These are phyloP conservation scores for Peromyscus californicus DNA, from an alignment of 2,113 vertebrate species.

Conservation along the genomic window DNA sequence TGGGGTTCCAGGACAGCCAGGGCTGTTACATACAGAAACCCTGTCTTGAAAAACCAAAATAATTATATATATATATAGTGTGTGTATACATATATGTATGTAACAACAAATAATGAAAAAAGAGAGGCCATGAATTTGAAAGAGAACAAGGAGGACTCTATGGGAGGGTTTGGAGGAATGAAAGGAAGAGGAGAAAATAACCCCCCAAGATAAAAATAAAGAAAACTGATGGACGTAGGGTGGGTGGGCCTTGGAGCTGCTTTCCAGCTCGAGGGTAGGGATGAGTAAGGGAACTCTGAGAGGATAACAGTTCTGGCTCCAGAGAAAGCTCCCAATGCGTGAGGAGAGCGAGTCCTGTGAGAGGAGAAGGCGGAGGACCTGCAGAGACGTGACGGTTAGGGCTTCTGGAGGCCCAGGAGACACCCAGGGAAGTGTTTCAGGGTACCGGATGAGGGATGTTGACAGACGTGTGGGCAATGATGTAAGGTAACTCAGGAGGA, in stretches of 20 bases:
- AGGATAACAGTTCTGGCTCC: background rate
- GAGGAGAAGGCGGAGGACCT: background rate
- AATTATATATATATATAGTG: too few species aligned
- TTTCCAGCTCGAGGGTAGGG: too few species aligned
- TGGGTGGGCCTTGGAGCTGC: background rate
- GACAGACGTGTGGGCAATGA: too few species aligned
- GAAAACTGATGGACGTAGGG: background rate
- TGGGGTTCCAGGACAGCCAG: too few species aligned
- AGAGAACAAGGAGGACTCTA: too few species aligned
- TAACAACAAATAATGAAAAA: too few species aligned
- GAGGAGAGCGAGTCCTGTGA: background rate
- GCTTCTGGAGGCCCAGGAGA: background rate
- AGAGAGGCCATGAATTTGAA: too few species aligned
- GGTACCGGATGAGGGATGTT: background rate
- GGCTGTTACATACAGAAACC: too few species aligned
- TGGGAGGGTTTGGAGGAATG: background rate
- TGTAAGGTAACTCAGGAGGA: background rate
- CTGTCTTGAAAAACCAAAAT: too few species aligned
- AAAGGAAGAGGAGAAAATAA: background rate
- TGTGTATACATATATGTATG: too few species aligned
- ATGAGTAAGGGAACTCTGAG: background rate
- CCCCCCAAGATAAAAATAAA: background rate
- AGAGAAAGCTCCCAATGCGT: background rate
- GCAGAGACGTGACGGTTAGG: fast-evolving
- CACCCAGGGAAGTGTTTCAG: background rate